A percentile compares a stretch with the other conserved stretches of the same genome.
phyloP scores from a whole-genome alignment of 2,888 invertebrate species.

The Tiliacea aurago region DNA sequence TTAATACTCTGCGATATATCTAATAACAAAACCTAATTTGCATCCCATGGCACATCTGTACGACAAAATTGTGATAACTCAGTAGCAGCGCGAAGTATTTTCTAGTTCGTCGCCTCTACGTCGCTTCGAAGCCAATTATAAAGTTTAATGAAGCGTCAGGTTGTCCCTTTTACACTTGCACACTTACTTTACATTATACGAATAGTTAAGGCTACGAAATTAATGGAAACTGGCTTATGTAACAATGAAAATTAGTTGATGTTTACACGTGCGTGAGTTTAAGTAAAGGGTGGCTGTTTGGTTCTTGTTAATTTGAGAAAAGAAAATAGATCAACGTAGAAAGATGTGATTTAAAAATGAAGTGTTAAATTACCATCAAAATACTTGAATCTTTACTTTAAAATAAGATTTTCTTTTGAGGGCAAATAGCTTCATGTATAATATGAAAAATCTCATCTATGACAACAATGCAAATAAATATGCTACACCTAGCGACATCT shows the following conservation, averaged over 20 bases:
- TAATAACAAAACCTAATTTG: slow-evolving; percentile 60
- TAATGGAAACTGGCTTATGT: slow-evolving; percentile 59
- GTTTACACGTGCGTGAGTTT: slow-evolving; percentile 14
- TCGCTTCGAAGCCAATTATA: slow-evolving; percentile 74
- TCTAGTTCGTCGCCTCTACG: slow-evolving; percentile 66
- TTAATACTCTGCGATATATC: slow-evolving; percentile 8
- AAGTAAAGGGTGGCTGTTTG: neutral
- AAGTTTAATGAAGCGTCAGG: slow-evolving; percentile 76
- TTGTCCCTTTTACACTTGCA: slow-evolving; percentile 64
- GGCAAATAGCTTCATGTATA: neutral
- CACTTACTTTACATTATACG: slow-evolving; percentile 62
- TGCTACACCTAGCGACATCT: slow-evolving; percentile 35
- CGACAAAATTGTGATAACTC: slow-evolving; percentile 60
- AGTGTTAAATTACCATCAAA: neutral
- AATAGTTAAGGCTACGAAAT: slow-evolving; percentile 65
- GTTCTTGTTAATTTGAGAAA: neutral
- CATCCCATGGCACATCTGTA: slow-evolving; percentile 47
- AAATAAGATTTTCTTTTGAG: neutral
- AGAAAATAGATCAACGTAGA: neutral
- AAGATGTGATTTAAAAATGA: neutral
- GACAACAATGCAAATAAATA: neutral
- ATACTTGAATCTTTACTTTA: neutral
- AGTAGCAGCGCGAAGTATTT: slow-evolving; percentile 67
- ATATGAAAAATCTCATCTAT: neutral
- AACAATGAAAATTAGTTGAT: slow-evolving; percentile 52